Conservation (phyloP, 2,113 vertebrate genomes). For the Cervus canadensis region DNA sequence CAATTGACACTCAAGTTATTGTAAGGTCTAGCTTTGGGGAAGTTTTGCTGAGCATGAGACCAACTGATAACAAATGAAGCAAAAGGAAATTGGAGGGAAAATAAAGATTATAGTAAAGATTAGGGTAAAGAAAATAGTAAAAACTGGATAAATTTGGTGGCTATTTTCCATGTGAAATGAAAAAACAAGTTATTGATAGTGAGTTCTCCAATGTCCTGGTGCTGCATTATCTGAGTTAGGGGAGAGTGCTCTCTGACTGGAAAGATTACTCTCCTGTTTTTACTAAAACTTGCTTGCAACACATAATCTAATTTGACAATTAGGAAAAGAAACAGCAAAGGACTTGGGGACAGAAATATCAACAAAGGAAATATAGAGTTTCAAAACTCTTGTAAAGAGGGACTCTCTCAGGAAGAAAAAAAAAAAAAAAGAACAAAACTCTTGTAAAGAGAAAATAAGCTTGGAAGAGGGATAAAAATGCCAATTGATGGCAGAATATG, state of each 20-base stretch:
- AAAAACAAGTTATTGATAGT: background rate
- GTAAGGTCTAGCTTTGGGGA: background rate
- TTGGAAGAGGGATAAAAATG: background rate
- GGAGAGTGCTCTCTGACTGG: background rate
- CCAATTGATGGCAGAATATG: background rate
- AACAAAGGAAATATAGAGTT: background rate
- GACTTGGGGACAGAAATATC: background rate
- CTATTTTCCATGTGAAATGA: background rate
- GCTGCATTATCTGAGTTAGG: background rate
- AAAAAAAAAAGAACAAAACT: background rate
- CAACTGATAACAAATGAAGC: background rate
- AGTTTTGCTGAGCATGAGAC: background rate
- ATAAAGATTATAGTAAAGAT: background rate
- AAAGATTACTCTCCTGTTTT: background rate
- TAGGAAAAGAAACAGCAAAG: background rate
- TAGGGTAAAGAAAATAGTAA: background rate
- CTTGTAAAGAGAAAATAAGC: background rate
- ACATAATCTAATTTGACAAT: background rate
- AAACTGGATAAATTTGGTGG: background rate
- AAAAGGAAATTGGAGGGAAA: background rate
- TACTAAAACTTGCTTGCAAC: background rate
- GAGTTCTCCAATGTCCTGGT: rapidly evolving
- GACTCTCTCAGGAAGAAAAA: no score
- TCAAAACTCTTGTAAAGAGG: background rate
- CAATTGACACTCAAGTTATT: background rate